phyloP scores from a whole-genome alignment of 1,140 invertebrate species.

The Brachionus plicatilis region DNA sequence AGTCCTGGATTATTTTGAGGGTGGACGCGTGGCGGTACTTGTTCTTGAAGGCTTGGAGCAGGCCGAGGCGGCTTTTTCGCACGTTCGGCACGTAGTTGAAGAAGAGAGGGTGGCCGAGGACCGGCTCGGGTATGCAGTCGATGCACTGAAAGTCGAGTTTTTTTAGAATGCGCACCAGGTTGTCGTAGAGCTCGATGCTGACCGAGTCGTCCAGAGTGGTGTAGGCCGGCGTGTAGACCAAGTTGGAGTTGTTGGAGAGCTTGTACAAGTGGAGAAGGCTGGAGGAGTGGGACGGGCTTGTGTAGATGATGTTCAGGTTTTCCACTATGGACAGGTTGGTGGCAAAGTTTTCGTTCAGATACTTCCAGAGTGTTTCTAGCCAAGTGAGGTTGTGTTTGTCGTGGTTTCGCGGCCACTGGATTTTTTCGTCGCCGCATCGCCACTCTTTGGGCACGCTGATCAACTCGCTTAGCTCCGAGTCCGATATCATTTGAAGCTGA shows the following conservation, averaged over 20 bases:
- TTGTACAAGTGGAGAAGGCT: neutral
- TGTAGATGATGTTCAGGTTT: slow-evolving; percentile 25
- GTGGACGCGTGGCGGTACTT: neutral
- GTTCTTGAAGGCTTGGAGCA: slow-evolving; percentile 1
- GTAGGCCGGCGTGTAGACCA: neutral
- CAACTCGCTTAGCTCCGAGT: slow-evolving; percentile 17
- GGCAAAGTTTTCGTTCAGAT: slow-evolving; percentile 30
- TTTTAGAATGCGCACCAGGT: neutral
- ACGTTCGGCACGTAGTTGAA: slow-evolving; percentile 12
- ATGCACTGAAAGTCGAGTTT: slow-evolving; percentile 27
- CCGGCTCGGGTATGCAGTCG: neutral
- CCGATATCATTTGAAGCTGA: slow-evolving; percentile 39
- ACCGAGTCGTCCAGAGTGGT: neutral
- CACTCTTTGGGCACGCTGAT: slow-evolving; percentile 39
- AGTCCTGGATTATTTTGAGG: slow-evolving; percentile 5
- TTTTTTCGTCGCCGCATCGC: slow-evolving; percentile 8
- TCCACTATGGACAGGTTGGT: slow-evolving; percentile 6
- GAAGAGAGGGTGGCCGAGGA: neutral
- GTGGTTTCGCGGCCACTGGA: slow-evolving; percentile 12
- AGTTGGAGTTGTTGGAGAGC: slow-evolving; percentile 17
- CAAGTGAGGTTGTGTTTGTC: slow-evolving; percentile 26
- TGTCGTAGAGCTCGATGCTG: neutral
- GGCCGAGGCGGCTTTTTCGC: neutral
- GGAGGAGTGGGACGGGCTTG: neutral
- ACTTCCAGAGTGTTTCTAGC: slow-evolving; percentile 37